Evolutionary conservation across 64 coral and sea anemone species (phyloP), one percentile per base, ranked within the genome.

Genomic region (Montipora sp.): DNA sequence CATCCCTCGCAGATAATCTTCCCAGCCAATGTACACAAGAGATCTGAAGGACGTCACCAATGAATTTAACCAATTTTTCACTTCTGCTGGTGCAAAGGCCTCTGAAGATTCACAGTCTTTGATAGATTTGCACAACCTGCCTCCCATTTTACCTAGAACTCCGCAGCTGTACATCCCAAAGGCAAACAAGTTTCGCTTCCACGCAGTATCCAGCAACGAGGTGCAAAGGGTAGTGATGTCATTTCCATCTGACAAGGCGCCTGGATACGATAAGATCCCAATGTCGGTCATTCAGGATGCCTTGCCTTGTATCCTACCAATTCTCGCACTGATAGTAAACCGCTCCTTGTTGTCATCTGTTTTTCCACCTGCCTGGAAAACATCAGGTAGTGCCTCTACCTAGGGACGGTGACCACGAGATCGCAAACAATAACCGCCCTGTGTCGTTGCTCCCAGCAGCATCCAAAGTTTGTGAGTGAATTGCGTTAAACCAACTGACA

Each of bases 381-480:
- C 16, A 27, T 81, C 89, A 83, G 48, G 79, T 80, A 18, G 24
- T 68, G 8, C 63, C 77, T 8, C 0, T 77, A 77, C 87, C 10
- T 18, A 77, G 2, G 18, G 84, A 88, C 19, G 84, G 84, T 51
- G 84, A 88, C 46, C 84, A 88, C 5, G 70, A 75, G 18, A 55
- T 55, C 51, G 10, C 51, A 55, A 55, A 55, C 11, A 83, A 83
- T 13, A 83, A 91, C 14, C 44, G 89, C 43, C 89, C 89, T 1
- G 77, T 91, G 14, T 91, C 78, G 11, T 68, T 91, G 5, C 68
- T 91, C 13, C 66, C 89, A 53, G 77, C 49, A 6, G 16, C 77
- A 83, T 95, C 82, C 7, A 95, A 95, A 75, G 63, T 88, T 60
- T 95, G 94, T 77, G 83, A 95, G 83, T 53, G 89, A 63, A 68